These are phyloP conservation scores for Neotoma lepida DNA, from an alignment of 2,113 vertebrate genomes.

Conservation along the genomic window DNA sequence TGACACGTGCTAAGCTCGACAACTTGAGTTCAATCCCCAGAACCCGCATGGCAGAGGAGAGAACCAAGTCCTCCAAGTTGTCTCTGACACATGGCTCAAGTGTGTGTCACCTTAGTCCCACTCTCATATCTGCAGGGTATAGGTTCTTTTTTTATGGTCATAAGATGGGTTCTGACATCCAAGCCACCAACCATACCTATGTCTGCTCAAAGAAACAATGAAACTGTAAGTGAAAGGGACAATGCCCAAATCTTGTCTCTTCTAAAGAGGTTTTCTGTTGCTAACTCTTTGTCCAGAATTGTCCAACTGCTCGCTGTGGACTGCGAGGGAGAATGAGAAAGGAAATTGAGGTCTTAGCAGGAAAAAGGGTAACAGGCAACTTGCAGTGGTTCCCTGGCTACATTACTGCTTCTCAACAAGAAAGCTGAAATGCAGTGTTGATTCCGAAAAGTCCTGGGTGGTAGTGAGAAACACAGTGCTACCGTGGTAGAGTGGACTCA, in stretches of 20 bases:
- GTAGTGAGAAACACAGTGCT: neutral
- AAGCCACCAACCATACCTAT: neutral
- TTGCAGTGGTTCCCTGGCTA: neutral
- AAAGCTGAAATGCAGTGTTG: neutral
- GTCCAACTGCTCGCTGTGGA: too few relatives aligned
- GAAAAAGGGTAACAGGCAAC: neutral
- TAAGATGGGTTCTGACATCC: neutral
- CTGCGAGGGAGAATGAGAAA: neutral
- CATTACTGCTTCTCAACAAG: conserved; percentile 13
- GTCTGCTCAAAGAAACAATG: neutral
- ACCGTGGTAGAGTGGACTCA: neutral
- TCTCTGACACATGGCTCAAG: neutral
- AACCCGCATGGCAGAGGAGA: neutral
- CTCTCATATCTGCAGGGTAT: neutral
- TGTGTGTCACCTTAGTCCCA: neutral
- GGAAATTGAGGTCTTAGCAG: neutral
- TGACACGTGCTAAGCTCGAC: neutral
- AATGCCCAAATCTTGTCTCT: neutral
- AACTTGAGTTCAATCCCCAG: neutral
- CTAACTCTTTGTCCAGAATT: neutral
- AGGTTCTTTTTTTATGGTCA: neutral
- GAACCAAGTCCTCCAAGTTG: neutral
- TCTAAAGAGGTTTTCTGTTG: neutral
- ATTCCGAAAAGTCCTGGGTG: neutral
- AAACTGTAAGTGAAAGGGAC: neutral